Evolutionary conservation across 2,113 vertebrate genomes (phyloP), one percentile per base, ranked within the genome.

Genomic region (Prionailurus viverrinus): DNA sequence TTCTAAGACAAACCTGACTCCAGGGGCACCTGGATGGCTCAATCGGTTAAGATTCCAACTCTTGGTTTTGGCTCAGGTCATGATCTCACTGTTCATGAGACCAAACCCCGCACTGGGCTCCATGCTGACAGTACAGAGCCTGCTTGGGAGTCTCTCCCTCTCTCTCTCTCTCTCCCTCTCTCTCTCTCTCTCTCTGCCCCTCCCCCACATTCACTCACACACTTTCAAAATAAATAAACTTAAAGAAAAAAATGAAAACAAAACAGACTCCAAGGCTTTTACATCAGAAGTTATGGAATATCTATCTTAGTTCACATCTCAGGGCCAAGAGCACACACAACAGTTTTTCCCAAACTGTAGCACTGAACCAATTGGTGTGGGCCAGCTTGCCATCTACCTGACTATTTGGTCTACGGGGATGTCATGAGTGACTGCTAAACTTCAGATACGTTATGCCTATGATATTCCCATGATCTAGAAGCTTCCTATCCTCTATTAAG

Each of bases 1-100:
- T 84, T 80, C 29, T 94, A 29, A 94, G 74, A 88, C 29, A 94
- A 89, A 95, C 61, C 55, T 79, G 58, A 51, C 13, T 68, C 51
- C 19, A 29, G 89, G 58, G 11, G 55, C 0, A 0, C 55, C 19
- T 7, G 19, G 55, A 19, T 58, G 19, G 19, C 6, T 58, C 55
- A 7, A 8, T 23, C 2, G 7, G 55, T 58, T 58, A 58, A 23
- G 19, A 19, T 8, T 58, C 55, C 55, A 58, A 16, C 19, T 58
- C 58, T 23, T 58, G 58, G 58, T 16, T 58, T 58, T 58, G 58
- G 58, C 19, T 58, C 58, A 58, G 58, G 58, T 61, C 58, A 61
- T 61, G 58, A 61, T 23, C 58, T 61, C 58, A 61, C 8, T 7
- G 58, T 61, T 61, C 8, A 23, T 61, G 58, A 61, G 58, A 61